These are phyloP conservation scores for Lagopus leucura DNA, from an alignment of 2,113 vertebrate species.

Conservation along the genomic window DNA sequence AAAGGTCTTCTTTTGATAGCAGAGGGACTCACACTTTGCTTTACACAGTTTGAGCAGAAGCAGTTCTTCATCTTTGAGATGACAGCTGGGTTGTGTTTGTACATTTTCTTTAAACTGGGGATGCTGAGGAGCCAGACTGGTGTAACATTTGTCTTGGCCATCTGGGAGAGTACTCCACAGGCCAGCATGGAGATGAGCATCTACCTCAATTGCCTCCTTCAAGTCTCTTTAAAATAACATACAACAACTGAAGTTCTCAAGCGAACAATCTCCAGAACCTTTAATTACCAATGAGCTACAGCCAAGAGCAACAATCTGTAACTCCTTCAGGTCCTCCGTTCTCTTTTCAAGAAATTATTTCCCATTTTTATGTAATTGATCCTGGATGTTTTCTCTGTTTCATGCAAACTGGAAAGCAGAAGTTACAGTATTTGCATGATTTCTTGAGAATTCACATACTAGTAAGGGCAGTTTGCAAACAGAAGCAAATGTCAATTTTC, in stretches of 20 bases:
- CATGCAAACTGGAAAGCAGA: background rate
- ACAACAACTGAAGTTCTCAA: background rate
- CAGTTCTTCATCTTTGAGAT: background rate
- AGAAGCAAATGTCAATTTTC: background rate
- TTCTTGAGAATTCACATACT: background rate
- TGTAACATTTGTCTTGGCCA: background rate
- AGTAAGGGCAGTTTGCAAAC: background rate
- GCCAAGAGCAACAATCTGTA: background rate
- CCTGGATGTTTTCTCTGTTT: background rate
- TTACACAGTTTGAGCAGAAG: background rate
- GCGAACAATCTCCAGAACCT: background rate
- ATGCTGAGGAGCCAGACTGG: background rate
- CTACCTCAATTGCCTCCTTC: background rate
- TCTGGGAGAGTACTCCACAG: background rate
- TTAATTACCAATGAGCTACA: background rate
- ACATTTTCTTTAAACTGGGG: background rate
- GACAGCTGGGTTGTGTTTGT: background rate
- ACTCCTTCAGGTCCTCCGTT: background rate
- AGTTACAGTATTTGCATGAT: background rate
- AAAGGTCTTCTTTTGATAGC: background rate
- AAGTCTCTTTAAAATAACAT: background rate
- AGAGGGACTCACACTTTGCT: background rate
- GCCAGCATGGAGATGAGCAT: background rate
- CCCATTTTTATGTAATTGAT: background rate
- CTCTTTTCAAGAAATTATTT: constrained; percentile 2